phyloP scores from a whole-genome alignment of 2,113 vertebrate species.

The Perca fluviatilis region DNA sequence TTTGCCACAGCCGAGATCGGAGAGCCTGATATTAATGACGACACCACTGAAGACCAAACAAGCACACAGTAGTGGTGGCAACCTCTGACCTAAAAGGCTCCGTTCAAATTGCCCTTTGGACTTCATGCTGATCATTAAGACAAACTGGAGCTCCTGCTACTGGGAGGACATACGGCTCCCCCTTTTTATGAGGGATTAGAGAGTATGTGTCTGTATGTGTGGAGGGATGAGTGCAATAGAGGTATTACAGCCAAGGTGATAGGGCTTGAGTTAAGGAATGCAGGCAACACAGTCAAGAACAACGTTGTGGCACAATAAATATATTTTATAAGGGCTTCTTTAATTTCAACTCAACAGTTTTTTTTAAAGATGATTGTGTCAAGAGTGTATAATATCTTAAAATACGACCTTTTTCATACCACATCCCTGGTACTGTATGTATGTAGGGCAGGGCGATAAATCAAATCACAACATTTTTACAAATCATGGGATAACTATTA shows the following conservation, averaged over 20 bases:
- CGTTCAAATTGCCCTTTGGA: not conserved
- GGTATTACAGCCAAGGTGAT: not conserved
- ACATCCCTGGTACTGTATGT: too few species aligned
- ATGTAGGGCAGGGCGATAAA: too few species aligned
- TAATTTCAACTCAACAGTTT: not conserved
- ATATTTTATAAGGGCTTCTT: not conserved
- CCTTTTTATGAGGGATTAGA: not conserved
- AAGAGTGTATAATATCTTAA: not conserved
- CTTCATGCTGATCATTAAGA: not conserved
- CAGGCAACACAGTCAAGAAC: too few species aligned
- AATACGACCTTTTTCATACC: not conserved
- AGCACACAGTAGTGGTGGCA: not conserved
- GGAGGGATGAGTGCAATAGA: not conserved
- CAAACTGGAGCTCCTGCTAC: not conserved
- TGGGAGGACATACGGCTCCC: not conserved
- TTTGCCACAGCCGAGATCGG: not conserved
- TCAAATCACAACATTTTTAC: too few species aligned
- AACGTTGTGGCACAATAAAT: not conserved
- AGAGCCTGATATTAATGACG: not conserved
- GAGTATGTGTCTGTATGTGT: too few species aligned
- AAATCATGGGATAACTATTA: not conserved
- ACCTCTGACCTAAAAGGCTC: constrained; percentile 4
- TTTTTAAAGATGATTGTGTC: too few species aligned
- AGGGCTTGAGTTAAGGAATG: not conserved
- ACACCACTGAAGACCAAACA: not conserved